Evolutionary conservation across 2,113 vertebrate species (phyloP), one percentile per base, ranked within the genome.

Genomic region (Solenodon paradoxus): DNA sequence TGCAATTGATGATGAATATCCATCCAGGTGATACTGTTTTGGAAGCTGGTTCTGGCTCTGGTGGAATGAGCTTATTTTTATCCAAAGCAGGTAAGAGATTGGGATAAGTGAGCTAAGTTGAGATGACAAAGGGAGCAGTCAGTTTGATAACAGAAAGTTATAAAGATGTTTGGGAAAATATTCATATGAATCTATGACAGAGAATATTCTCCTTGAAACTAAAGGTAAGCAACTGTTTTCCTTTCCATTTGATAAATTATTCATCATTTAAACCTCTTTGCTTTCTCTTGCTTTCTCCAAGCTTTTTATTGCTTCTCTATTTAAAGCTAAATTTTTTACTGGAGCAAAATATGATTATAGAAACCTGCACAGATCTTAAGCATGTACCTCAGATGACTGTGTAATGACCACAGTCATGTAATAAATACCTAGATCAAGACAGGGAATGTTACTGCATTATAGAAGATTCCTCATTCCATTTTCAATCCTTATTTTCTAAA

Each of bases 21-120:
- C 98, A 95, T n/a, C 98, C 98, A 32, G 99, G 99, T 90, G 99
- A 99, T 96, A 95, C 96, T 0, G 98, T 99, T 74, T 71, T 99
- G 96, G 99, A 99, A 98, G 98, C 97, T 4, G 99, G 99, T 30
- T 99, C 99, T 0, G 99, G 99, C 5, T 99, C 99, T 7, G 99
- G 99, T 2, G 99, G 98, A 45, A 98, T 99, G 99, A 99, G 98
- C 69, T 98, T 99, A 96, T 99, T 99, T 97, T 97, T 99, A 75
- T 99, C 99, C 51, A 98, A 98, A 98, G 99, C 99, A 98, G 99
- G 99, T 99, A 96, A 98, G 98, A 94, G 42, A 84, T 6, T 40
- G 68, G n/a, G 17, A 47, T 93, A 89, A 92, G 11, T 38, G 42
- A 92, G 42, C 15, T 75, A 63, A 35, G 84, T 57, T 68, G 84